Evolutionary conservation across 2,888 invertebrate genomes (phyloP), one percentile per base, ranked within the genome.

Genomic region (Malthinus flaveolus): DNA sequence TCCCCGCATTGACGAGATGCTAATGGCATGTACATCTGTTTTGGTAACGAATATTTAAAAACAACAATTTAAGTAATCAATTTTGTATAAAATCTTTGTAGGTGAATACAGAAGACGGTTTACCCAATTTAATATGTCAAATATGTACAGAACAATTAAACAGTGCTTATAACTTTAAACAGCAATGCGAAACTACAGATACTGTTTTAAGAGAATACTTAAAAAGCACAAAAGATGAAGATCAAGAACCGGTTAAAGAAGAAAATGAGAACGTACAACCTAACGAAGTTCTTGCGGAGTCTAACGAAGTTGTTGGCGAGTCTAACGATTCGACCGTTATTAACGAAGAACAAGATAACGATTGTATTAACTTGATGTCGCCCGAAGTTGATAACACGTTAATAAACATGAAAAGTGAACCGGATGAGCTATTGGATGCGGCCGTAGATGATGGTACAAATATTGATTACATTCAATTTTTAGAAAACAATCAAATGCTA

Each of bases 1-100:
- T 73, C 75, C 77, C 76, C 78, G 77, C 71, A 74, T 79, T 73
- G 78, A 78, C 75, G 78, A 79, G 76, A 79, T 80, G 79, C 77
- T 80, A 75, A 79, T 79, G 78, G 78, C 78, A 69, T 79, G 78
- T 71, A 71, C 78, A 59, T 71, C 78, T 64, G 70, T 80, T 59
- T 73, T 78, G 75, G 79, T 79, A 78, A 45, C 13, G n/a, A 47
- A 51, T 44, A 44, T 10, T 55, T 39, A 48, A 7, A 42, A 42
- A 42, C 15, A 11, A 15, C 39, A 42, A 15, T 58, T 42, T 49
- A 23, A 32, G 13, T n/a, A 1, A 11, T 31, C 15, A 37, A 48
- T 32, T 33, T 37, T 34, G 4, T 4, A n/a, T 46, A 13, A 45
- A 36, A 7, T 44, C 45, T 52, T 70, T 69, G 10, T 59, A 80